Evolutionary conservation across 2,113 vertebrate species (phyloP), one percentile per base, ranked within the genome.

Genomic region (Silurus asotus): DNA sequence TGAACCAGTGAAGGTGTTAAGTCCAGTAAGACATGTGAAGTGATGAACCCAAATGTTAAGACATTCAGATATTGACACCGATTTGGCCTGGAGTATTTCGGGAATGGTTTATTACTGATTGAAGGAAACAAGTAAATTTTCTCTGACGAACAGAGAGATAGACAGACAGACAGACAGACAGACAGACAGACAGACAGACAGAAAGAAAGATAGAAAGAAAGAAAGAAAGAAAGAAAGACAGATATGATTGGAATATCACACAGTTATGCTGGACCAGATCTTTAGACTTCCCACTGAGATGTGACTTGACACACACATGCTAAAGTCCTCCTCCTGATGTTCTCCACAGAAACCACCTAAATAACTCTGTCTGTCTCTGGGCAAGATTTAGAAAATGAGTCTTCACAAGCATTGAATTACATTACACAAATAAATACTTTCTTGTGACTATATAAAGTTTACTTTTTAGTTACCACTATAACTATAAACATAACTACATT

Each of bases 231-330:
- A 45, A 45, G 19, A 48, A 19, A 62, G 45, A n/a, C 2, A 25
- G 37, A 28, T 45, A 8, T 79, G 10, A 8, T 45, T 20, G 56
- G 77, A 79, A 59, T 48, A 59, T 59, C 28, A 84, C 72, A 65
- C 64, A 75, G 37, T 61, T 74, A 74, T 61, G 58, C n/a, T 61
- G 82, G 23, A 86, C n/a, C 58, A 55, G 80, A 14, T 64, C 28
- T 37, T 76, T 28, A 72, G 51, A 55, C 53, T 58, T 56, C 56
- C 53, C 28, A 69, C 13, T 70, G 69, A 69, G 51, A 67, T 55
- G 78, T 88, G 87, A 81, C 58, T 84, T 84, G 69, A 37, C 74
- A 88, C 75, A 84, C 78, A 82, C 78, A 37, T 64, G 83, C 69
- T 79, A 81, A 7, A 75, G 58, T 82, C 70, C 81, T 37, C 67